These are phyloP conservation scores for Melanchra persicariae DNA, from an alignment of 2,888 invertebrate species.

Conservation along the genomic window DNA sequence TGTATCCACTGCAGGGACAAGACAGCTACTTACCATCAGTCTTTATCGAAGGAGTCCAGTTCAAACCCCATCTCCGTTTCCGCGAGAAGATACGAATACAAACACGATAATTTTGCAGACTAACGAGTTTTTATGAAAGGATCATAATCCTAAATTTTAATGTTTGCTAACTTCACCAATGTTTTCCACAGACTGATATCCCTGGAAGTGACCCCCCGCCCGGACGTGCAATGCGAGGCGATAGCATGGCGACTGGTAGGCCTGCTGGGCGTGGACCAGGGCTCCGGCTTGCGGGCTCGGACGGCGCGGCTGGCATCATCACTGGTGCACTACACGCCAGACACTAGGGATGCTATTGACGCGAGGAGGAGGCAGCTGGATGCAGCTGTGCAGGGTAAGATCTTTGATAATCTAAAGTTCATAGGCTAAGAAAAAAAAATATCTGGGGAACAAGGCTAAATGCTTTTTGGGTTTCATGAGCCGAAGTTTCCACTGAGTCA, in stretches of 20 bases:
- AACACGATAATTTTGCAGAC: too few species aligned
- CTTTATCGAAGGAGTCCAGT: background rate
- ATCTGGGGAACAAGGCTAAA: too few species aligned
- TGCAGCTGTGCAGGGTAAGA: conserved; percentile 95
- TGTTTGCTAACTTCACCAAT: background rate
- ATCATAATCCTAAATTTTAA: background rate
- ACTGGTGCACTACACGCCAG: conserved; percentile 92
- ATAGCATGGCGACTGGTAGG: conserved; percentile 97
- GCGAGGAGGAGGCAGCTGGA: conserved; percentile 94
- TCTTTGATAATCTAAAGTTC: background rate
- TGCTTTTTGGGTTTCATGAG: too few species aligned
- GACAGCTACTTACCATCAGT: background rate
- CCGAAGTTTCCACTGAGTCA: too few species aligned
- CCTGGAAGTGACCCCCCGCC: conserved; percentile 90
- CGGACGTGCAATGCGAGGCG: conserved; percentile 93
- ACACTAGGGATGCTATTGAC: conserved; percentile 92
- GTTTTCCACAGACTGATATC: conserved; percentile 80
- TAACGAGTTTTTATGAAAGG: background rate
- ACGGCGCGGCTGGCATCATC: conserved; percentile 91
- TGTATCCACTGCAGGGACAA: too few species aligned
- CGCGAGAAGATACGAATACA: background rate
- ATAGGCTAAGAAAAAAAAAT: too few species aligned
- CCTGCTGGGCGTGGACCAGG: conserved; percentile 92
- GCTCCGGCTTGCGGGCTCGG: conserved; percentile 91
- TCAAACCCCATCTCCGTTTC: background rate